phyloP scores from a whole-genome alignment of 1,140 invertebrate genomes.

The Bombus pascuorum region DNA sequence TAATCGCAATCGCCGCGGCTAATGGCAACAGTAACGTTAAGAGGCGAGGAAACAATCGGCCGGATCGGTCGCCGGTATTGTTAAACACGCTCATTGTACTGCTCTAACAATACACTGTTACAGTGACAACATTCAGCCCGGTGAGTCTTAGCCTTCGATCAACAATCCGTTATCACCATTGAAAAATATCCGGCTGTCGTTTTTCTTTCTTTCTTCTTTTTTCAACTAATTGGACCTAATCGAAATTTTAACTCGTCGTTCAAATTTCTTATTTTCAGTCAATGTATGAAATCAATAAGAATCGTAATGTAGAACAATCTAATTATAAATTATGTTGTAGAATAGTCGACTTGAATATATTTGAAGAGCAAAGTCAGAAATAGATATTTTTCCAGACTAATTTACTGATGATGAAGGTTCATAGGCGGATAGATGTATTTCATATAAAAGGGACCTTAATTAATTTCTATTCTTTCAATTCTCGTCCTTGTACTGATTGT shows the following conservation, averaged over 20 bases:
- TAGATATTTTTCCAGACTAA: background rate
- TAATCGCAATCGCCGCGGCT: constrained; percentile 36
- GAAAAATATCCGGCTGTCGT: constrained; percentile 71
- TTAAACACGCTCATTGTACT: constrained; percentile 76
- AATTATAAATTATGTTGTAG: background rate
- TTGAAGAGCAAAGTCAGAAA: background rate
- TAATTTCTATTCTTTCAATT: background rate
- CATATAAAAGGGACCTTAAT: background rate
- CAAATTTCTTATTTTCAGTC: background rate
- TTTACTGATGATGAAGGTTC: background rate
- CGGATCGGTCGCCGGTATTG: constrained; percentile 64
- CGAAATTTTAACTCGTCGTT: background rate
- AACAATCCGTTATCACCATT: constrained; percentile 71
- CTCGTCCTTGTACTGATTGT: background rate
- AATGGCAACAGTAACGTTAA: constrained; percentile 63
- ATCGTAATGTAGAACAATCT: background rate
- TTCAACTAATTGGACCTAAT: background rate
- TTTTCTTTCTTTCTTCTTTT: background rate
- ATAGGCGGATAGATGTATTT: background rate
- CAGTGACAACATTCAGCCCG: constrained; percentile 68
- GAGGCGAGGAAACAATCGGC: constrained; percentile 70
- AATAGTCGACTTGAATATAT: background rate
- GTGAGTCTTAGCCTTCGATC: constrained; percentile 63
- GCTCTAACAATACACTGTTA: constrained; percentile 74
- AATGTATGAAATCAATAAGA: background rate